Percentiles rank a stretch among this genome's conserved stretches.
phyloP scores from a whole-genome alignment of 2,113 vertebrate species.

The Ageneiosus marmoratus region DNA sequence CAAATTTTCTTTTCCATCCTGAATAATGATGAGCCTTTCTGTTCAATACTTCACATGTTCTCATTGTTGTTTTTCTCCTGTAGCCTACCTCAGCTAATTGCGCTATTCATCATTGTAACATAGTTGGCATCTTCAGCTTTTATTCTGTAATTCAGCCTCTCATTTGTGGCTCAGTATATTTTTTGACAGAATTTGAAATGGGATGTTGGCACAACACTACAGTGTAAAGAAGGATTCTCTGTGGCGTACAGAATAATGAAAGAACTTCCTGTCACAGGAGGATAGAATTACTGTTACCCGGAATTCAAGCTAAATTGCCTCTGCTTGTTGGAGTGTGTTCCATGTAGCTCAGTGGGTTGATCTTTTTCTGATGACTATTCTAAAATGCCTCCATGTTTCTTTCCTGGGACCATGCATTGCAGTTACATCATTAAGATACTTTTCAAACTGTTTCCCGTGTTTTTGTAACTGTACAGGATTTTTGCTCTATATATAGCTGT shows the following conservation, averaged over 20 bases:
- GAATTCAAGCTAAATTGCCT: constrained; percentile 37
- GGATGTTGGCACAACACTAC: constrained; percentile 28
- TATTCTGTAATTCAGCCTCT: background rate
- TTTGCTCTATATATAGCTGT: background rate
- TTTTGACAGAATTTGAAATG: constrained; percentile 38
- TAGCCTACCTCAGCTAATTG: background rate
- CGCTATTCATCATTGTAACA: background rate
- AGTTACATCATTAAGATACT: constrained; percentile 14
- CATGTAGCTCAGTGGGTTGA: constrained; percentile 37
- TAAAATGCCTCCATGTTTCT: constrained; percentile 1
- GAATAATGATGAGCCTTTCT: background rate
- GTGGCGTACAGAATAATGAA: constrained; percentile 22
- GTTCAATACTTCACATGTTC: background rate
- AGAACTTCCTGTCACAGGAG: constrained; percentile 17
- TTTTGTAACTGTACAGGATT: background rate
- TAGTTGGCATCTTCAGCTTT: background rate
- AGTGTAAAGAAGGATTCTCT: constrained; percentile 25
- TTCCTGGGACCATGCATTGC: constrained; percentile 18
- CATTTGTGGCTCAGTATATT: constrained; percentile 13
- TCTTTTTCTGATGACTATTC: constrained; percentile 22
- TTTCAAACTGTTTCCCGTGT: background rate
- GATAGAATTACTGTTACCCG: constrained; percentile 29
- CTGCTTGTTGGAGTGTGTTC: constrained; percentile 29
- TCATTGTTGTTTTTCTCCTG: background rate
- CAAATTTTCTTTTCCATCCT: background rate